A percentile compares a stretch with the other conserved stretches of the same genome.
Evolutionary conservation across 1,140 invertebrate species (phyloP).

Genomic region (Alviniconcha marisindica): DNA sequence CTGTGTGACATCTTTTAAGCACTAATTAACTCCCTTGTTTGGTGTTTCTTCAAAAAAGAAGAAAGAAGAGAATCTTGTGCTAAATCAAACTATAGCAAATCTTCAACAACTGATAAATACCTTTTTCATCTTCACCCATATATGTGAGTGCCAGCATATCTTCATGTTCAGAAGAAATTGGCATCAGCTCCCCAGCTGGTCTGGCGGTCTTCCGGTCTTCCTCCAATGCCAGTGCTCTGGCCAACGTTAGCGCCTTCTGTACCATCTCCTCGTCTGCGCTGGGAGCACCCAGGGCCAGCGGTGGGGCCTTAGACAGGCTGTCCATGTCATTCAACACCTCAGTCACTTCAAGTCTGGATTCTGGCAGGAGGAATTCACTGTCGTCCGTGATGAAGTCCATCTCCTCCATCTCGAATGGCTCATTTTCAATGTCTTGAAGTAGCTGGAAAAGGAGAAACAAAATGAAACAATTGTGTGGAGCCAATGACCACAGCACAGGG

Average conservation of each 20-base stretch:
- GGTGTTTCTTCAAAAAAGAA: too few species aligned
- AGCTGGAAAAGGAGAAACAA: slow-evolving; percentile 36
- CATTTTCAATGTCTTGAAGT: slow-evolving; percentile 32
- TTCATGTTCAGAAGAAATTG: too few species aligned
- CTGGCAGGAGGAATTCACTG: background rate
- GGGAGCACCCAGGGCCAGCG: background rate
- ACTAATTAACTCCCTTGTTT: too few species aligned
- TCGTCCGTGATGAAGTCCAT: slow-evolving; percentile 35
- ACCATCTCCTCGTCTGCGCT: background rate
- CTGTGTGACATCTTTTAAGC: too few species aligned
- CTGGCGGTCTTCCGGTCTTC: background rate
- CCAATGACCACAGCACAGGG: too few species aligned
- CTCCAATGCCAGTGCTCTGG: background rate
- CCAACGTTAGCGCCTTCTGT: background rate
- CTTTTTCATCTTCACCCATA: too few species aligned
- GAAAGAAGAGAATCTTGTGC: too few species aligned
- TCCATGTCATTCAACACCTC: background rate
- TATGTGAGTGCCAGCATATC: too few species aligned
- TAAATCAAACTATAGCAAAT: too few species aligned
- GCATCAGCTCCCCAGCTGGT: too few species aligned
- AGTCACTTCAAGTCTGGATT: background rate
- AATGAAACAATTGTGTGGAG: background rate
- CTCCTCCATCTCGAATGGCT: slow-evolving; percentile 42
- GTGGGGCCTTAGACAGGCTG: background rate
- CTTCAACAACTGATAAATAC: too few species aligned